Conservation (phyloP, 2,888 invertebrate genomes). For the Hydraecia micacea region DNA sequence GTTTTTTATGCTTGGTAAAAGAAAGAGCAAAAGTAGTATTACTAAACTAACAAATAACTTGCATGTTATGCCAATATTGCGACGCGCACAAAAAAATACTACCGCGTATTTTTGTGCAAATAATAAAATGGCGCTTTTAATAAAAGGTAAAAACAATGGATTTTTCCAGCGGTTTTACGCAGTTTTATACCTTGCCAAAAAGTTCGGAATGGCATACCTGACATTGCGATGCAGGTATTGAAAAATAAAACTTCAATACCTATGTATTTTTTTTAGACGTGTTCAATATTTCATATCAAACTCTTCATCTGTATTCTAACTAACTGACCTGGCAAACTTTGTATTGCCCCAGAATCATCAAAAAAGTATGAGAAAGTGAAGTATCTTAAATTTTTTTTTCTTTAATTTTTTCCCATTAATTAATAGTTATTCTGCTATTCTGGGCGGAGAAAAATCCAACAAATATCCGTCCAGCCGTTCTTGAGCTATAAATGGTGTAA, state of each 20-base stretch:
- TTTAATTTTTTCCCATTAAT: too few species aligned
- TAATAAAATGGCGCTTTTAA: not conserved
- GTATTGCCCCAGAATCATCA: too few species aligned
- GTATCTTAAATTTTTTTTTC: too few species aligned
- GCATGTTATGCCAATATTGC: not conserved
- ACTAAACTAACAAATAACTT: not conserved
- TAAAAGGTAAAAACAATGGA: constrained; percentile 3
- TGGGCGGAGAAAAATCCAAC: too few species aligned
- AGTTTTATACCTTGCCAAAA: not conserved
- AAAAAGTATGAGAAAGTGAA: too few species aligned
- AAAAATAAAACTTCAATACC: not conserved
- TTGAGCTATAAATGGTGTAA: too few species aligned
- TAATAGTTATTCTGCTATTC: too few species aligned
- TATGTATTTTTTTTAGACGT: not conserved
- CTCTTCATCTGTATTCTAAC: constrained; percentile 1
- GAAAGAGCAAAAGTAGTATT: too few species aligned
- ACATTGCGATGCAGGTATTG: not conserved
- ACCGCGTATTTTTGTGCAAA: not conserved
- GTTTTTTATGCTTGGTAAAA: not conserved
- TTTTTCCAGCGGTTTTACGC: not conserved
- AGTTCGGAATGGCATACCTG: not conserved
- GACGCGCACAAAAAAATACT: not conserved
- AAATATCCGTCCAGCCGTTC: too few species aligned
- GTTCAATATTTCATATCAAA: not conserved
- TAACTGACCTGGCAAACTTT: too few species aligned